Conservation (phyloP, 2,113 vertebrate species). For the Tautogolabrus adspersus region DNA sequence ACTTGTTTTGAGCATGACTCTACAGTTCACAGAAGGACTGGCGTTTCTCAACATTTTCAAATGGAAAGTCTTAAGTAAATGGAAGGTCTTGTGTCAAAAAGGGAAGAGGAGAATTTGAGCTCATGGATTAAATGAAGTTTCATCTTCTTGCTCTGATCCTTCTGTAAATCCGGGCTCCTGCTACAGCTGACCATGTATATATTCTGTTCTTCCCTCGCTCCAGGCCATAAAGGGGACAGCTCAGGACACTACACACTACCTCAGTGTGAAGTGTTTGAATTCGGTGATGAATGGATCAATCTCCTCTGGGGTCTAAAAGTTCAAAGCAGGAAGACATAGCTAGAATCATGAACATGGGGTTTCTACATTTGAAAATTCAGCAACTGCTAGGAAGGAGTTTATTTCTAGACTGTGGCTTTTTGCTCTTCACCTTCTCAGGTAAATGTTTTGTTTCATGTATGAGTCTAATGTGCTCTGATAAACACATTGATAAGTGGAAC, state of each 20-base stretch:
- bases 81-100: too few relatives aligned
- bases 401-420: neutral
- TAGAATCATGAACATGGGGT: slow-evolving; percentile 19
- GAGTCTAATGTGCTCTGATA: too few relatives aligned
- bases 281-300: slow-evolving; percentile 58
- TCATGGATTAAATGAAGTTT: slow-evolving; percentile 20
- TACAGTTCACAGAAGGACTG: too few relatives aligned
- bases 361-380: slow-evolving; percentile 4
- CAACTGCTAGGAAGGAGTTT: neutral
- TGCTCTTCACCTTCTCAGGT: too few relatives aligned
- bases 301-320: slow-evolving; percentile 11
- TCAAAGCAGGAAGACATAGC: slow-evolving; percentile 40
- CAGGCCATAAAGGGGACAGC: slow-evolving; percentile 39
- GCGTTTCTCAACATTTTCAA: neutral
- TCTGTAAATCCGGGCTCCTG: slow-evolving; percentile 51
- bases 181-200: slow-evolving; percentile 58
- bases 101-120: slow-evolving; percentile 5
- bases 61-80: slow-evolving; percentile 6
- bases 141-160: slow-evolving; percentile 52
- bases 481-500: neutral
- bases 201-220: slow-evolving; percentile 50
- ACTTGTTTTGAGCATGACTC: too few relatives aligned
- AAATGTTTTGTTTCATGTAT: neutral
- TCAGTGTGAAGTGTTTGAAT: slow-evolving; percentile 68
- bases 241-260: slow-evolving; percentile 46